phyloP scores from a whole-genome alignment of 30 jellyfish, hydroid and myxozoan species.

The Aurelia sp. region DNA sequence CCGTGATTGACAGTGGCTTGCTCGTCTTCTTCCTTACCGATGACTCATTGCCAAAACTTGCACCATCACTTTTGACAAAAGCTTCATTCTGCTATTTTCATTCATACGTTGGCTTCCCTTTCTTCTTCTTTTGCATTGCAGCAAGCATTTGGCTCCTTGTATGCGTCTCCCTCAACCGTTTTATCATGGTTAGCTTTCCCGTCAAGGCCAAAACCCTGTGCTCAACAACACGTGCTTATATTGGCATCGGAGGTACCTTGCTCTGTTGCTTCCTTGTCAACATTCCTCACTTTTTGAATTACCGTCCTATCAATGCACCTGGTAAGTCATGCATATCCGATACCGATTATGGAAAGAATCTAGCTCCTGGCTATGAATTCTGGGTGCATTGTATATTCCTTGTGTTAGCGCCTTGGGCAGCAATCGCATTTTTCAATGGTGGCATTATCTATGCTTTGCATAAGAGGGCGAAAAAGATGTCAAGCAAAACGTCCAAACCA shows the following conservation, averaged over 20 bases:
- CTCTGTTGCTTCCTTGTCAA: slow-evolving; percentile 72
- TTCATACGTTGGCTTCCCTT: slow-evolving; percentile 82
- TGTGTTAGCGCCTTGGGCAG: slow-evolving; percentile 87
- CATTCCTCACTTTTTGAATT: slow-evolving; percentile 86
- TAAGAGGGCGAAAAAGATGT: slow-evolving; percentile 26
- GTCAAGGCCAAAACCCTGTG: slow-evolving; percentile 52
- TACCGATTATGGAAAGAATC: not conserved
- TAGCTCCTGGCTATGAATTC: slow-evolving; percentile 76
- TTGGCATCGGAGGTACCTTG: slow-evolving; percentile 55
- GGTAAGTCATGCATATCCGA: not conserved
- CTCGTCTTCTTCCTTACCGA: slow-evolving; percentile 65
- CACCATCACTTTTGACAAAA: slow-evolving; percentile 16
- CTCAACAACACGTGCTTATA: slow-evolving; percentile 49
- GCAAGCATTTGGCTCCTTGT: slow-evolving; percentile 88
- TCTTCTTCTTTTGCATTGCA: slow-evolving; percentile 79
- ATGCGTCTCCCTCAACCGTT: slow-evolving; percentile 77
- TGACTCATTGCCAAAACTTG: slow-evolving; percentile 51
- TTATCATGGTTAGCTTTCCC: slow-evolving; percentile 78
- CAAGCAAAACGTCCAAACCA: slow-evolving; percentile 31
- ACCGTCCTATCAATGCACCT: slow-evolving; percentile 35
- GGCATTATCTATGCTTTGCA: slow-evolving; percentile 51
- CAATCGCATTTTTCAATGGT: slow-evolving; percentile 71
- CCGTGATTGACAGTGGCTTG: slow-evolving; percentile 70
- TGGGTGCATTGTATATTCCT: slow-evolving; percentile 92
- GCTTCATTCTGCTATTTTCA: slow-evolving; percentile 49